These are phyloP conservation scores for Gorsachius goisagi DNA, from an alignment of 2,113 vertebrate genomes.

Conservation along the genomic window DNA sequence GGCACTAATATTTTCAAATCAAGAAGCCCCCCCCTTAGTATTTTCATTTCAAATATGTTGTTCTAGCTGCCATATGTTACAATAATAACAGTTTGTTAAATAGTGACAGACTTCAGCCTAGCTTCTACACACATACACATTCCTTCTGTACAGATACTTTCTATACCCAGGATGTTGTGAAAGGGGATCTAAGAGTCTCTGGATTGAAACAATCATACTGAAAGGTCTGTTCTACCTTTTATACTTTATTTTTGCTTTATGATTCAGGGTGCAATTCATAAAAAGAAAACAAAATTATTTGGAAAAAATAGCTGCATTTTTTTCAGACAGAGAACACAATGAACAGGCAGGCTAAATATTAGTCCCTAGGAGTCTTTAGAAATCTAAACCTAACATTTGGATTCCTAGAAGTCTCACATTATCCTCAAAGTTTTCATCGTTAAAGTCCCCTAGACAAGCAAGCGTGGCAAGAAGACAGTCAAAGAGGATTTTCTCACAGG, in stretches of 20 bases:
- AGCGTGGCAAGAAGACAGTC: neutral
- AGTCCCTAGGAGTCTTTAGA: neutral
- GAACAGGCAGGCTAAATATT: neutral
- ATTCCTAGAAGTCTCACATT: neutral
- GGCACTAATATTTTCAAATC: slow-evolving; percentile 74
- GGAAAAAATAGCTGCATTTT: neutral
- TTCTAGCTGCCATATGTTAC: slow-evolving; percentile 58
- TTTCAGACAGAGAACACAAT: neutral
- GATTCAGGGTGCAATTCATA: neutral
- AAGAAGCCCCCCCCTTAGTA: slow-evolving; percentile 40
- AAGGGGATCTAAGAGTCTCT: neutral
- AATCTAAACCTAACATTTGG: neutral
- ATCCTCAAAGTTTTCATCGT: neutral
- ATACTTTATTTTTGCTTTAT: neutral
- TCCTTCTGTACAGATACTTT: neutral
- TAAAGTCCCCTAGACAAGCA: neutral
- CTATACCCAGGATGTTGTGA: neutral
- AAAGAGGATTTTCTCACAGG: neutral
- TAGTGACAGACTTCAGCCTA: neutral
- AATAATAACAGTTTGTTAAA: slow-evolving; percentile 61
- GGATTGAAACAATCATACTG: neutral
- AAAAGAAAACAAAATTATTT: neutral
- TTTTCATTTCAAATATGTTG: slow-evolving; percentile 70
- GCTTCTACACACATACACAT: neutral
- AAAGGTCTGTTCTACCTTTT: neutral